phyloP scores from a whole-genome alignment of 2,113 vertebrate species.

The Galeopterus variegatus region DNA sequence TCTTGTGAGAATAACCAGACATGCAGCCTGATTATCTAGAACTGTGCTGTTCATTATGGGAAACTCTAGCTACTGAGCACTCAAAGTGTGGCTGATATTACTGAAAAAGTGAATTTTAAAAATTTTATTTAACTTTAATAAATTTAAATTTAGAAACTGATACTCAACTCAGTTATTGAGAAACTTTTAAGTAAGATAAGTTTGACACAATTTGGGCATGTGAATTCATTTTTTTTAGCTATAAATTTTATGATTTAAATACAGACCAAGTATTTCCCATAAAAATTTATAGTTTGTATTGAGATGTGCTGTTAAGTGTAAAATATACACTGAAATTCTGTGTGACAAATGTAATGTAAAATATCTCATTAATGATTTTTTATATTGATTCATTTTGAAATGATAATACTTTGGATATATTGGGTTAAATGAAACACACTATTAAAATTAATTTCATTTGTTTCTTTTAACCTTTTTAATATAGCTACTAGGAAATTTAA shows the following conservation, averaged over 20 bases:
- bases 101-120: not conserved
- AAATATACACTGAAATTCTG: not conserved
- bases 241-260: not conserved
- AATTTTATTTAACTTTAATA: not conserved
- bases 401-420: not conserved
- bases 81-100: not conserved
- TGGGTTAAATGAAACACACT: no score
- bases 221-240: not conserved
- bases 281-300: not conserved
- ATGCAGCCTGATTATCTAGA: not conserved
- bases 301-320: not conserved
- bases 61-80: not conserved
- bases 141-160: not conserved
- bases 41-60: not conserved
- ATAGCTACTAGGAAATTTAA: not conserved
- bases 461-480: no score
- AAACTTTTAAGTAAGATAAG: not conserved
- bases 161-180: not conserved
- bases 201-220: not conserved
- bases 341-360: not conserved
- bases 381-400: slow-evolving; percentile 28
- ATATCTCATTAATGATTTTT: not conserved
- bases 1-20: not conserved
- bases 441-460: no score
- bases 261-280: not conserved